Percentiles rank a stretch among this genome's conserved stretches.
These are phyloP conservation scores for Patella depressa DNA, from an alignment of 2,888 invertebrate species.

Conservation along the genomic window DNA sequence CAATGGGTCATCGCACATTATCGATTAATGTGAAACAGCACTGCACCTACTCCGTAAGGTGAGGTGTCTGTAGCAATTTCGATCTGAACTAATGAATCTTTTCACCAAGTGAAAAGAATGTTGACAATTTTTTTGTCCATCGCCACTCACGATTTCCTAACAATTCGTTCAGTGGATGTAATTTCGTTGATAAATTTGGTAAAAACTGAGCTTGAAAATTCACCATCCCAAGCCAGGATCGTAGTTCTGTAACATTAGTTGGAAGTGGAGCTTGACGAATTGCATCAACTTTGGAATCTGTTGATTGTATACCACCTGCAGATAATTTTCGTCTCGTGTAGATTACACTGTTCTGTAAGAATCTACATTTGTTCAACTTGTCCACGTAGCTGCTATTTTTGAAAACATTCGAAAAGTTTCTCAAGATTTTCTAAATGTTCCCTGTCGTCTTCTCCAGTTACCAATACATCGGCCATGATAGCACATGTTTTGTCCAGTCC, in stretches of 20 bases:
- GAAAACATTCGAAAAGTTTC: conserved; percentile 17
- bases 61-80: conserved; percentile 66
- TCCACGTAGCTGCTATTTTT: conserved; percentile 13
- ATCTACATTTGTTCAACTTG: conserved; percentile 16
- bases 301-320: conserved; percentile 21
- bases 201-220: conserved; percentile 31
- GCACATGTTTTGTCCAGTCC: conserved; percentile 27
- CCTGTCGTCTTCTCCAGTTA: conserved; percentile 17
- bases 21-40: conserved; percentile 23
- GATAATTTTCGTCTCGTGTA: conserved; percentile 19
- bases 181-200: conserved; percentile 21
- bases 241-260: conserved; percentile 22
- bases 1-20: conserved; percentile 60
- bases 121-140: conserved; percentile 18
- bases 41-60: conserved; percentile 31
- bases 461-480: conserved; percentile 42
- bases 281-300: conserved; percentile 29
- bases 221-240: conserved; percentile 31
- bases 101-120: not conserved
- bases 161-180: conserved; percentile 24
- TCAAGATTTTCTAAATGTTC: conserved; percentile 23
- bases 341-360: conserved; percentile 17
- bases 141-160: conserved; percentile 14
- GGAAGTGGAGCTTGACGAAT: conserved; percentile 26
- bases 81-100: conserved; percentile 15